These are phyloP conservation scores for Catamblyrhynchus diadema DNA, from an alignment of 2,797 vertebrate genomes.

Conservation along the genomic window DNA sequence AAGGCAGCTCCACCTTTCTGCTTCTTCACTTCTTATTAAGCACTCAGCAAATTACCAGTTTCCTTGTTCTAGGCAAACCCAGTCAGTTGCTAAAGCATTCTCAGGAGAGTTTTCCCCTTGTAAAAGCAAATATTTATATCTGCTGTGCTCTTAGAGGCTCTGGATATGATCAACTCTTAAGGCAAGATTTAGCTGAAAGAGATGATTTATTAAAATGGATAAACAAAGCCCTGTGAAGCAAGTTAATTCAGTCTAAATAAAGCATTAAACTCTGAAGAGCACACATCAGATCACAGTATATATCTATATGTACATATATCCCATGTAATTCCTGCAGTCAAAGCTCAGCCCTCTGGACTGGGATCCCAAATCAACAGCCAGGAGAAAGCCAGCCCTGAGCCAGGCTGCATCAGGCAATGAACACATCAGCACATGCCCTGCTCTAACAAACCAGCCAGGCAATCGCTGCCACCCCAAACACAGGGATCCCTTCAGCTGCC, in stretches of 20 bases:
- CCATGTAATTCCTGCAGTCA: neutral
- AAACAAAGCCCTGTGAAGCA: conserved; percentile 58
- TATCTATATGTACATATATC: neutral
- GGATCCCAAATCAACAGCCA: neutral
- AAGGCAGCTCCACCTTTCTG: neutral
- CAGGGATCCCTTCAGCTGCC: fast-evolving
- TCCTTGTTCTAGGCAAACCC: neutral
- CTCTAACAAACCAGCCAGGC: neutral
- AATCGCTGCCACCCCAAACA: neutral
- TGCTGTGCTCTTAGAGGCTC: conserved; percentile 15
- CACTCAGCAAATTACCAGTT: neutral
- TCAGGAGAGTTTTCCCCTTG: neutral
- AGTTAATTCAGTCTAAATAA: conserved; percentile 58
- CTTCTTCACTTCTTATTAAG: neutral
- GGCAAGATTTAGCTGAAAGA: conserved; percentile 24
- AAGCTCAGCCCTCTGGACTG: neutral
- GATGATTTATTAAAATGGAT: conserved; percentile 61
- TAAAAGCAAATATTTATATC: conserved; percentile 58
- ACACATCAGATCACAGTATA: neutral
- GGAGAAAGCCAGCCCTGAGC: neutral
- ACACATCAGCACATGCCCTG: neutral
- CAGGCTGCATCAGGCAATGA: neutral
- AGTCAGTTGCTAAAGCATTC: neutral
- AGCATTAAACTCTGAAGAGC: conserved; percentile 43
- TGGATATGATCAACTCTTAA: conserved; percentile 38